These are phyloP conservation scores for Gonatopus flavifemur DNA, from an alignment of 1,140 invertebrate genomes.

Conservation along the genomic window DNA sequence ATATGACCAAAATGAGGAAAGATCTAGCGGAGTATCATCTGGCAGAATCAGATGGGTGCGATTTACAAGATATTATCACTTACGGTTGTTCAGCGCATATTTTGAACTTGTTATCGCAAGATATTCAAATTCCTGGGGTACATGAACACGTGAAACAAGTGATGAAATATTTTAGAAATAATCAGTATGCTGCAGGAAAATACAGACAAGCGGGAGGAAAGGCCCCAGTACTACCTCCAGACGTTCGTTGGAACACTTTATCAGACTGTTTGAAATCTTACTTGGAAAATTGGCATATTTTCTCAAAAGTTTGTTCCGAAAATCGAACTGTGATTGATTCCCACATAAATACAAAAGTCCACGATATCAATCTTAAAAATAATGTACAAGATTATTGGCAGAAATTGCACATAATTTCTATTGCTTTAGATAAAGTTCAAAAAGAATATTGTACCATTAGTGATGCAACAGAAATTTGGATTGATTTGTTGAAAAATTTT, in stretches of 20 bases:
- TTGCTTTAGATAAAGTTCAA: slow-evolving; percentile 12
- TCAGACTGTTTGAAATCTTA: no score
- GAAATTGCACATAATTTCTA: slow-evolving; percentile 11
- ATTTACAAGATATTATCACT: slow-evolving; percentile 14
- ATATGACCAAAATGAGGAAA: slow-evolving; percentile 11
- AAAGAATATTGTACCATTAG: slow-evolving; percentile 6
- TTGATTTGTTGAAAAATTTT: no score
- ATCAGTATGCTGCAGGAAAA: slow-evolving; percentile 22
- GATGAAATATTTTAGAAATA: slow-evolving; percentile 26
- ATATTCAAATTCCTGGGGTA: slow-evolving; percentile 13
- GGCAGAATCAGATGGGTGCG: background rate
- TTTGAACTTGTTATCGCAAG: slow-evolving; percentile 22
- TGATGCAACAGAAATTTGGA: slow-evolving; percentile 2
- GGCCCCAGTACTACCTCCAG: slow-evolving; percentile 1
- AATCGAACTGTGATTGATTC: no score
- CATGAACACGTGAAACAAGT: slow-evolving; percentile 8
- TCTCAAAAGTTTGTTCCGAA: no score
- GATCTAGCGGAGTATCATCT: no score
- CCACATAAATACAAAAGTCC: no score
- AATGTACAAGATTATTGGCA: no score
- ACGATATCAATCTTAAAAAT: no score
- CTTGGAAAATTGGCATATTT: no score
- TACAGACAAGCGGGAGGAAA: slow-evolving; percentile 8
- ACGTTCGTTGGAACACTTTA: slow-evolving; percentile 6
- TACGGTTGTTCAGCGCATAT: slow-evolving; percentile 21